A percentile compares a stretch with the other conserved stretches of the same genome.
Evolutionary conservation across 2,113 vertebrate species (phyloP).

Genomic region (Oncorhynchus nerka): DNA sequence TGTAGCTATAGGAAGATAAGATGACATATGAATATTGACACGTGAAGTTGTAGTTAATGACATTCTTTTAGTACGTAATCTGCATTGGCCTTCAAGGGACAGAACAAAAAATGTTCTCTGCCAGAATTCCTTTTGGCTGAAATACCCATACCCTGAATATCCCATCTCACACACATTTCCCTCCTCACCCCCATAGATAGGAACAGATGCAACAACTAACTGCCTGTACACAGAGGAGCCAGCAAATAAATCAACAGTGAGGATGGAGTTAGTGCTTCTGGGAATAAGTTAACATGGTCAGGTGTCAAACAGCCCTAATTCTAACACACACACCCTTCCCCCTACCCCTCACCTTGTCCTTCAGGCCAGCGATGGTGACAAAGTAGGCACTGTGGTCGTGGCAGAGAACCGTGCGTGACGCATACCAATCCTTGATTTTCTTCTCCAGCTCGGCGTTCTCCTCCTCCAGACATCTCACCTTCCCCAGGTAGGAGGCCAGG

Average conservation of each 20-base stretch:
- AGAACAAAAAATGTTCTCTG: too few relatives aligned
- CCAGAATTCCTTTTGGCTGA: not conserved
- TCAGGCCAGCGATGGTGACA: slow-evolving; percentile 60
- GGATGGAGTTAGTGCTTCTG: not conserved
- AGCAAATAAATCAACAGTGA: not conserved
- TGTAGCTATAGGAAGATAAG: too few relatives aligned
- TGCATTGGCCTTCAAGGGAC: too few relatives aligned
- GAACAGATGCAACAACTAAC: not conserved
- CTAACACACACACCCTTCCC: too few relatives aligned
- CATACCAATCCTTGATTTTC: slow-evolving; percentile 65
- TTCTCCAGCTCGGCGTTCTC: slow-evolving; percentile 63
- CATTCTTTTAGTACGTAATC: too few relatives aligned
- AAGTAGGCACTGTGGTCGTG: slow-evolving; percentile 59
- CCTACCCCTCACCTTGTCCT: slow-evolving; percentile 53
- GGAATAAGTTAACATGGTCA: too few relatives aligned
- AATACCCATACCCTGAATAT: not conserved
- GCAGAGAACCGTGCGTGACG: slow-evolving; percentile 37
- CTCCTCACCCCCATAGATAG: not conserved
- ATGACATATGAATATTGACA: too few relatives aligned
- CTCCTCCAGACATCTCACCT: slow-evolving; percentile 67
- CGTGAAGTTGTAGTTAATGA: too few relatives aligned
- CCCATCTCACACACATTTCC: not conserved
- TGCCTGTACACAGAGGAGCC: not conserved
- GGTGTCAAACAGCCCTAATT: not conserved
- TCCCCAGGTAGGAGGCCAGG: slow-evolving; percentile 67